Base-by-base conservation (phyloP, 2,797 vertebrate genomes). In the Crenuchus spilurus region DNA sequence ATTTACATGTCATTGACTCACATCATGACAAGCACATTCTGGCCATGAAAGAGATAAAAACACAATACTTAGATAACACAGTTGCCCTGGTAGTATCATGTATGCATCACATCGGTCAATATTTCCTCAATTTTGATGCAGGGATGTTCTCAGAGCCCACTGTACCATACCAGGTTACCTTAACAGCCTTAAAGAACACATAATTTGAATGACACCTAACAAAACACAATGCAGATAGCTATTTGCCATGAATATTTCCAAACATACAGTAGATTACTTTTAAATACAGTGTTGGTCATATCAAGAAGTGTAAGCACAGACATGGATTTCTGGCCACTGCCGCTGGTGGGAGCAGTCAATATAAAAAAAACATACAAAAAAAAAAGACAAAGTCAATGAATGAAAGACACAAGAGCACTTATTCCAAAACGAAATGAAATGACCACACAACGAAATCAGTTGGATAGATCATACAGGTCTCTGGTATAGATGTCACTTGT, bases 1-100 rank as follows among this genome's bases (percentile, higher is more conserved):
- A 90, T 92, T 65, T 91, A 91, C 90, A 91, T 41, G 65, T 86
- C 70, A 77, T 87, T 77, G 83, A 87, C 75, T 87, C 82, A 85
- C 73, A 65, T 65, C 22, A 39, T 63, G 71, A 82, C 57, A 78
- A 85, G 82, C 79, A 79, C 58, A 82, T 67, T 63, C 61, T 52
- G 52, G 65, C 62, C 82, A 80, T 79, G 80, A 82, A 80, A 63
- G 33, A 74, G 76, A 84, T 26, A 49, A 83, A 83, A 82, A 79
- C 86, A 87, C 71, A 75, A 88, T 82, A 89, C 80, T 77, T 65
- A 85, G 61, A 88, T 71, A 84, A 80, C 82, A 81, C 80, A 33
- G 77, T 82, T 70, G 75, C 72, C 78, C 84, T 44, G 80, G 80
- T 73, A 49, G 80, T 66, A 80, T 79, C 72, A 54, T 70, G 70